phyloP scores from a whole-genome alignment of 2,888 invertebrate genomes.

The Serripes groenlandicus region DNA sequence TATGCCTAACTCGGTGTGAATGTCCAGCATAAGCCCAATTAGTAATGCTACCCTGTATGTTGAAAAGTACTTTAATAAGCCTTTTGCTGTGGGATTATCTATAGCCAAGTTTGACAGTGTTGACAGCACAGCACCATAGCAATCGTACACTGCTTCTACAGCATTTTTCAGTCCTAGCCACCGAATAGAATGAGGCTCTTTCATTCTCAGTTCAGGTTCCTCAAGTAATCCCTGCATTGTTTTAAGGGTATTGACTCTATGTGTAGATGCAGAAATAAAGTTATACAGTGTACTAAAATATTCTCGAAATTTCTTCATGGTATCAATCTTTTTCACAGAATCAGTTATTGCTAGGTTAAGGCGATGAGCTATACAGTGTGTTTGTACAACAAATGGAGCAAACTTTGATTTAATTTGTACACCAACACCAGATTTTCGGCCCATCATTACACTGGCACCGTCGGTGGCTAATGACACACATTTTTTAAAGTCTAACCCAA shows the following conservation, averaged over 20 bases:
- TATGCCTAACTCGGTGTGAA: conserved; percentile 44
- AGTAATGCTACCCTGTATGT: conserved; percentile 46
- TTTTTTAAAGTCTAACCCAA: conserved; percentile 17
- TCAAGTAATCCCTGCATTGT: conserved; percentile 53
- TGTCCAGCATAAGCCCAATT: conserved; percentile 53
- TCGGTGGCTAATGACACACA: conserved; percentile 56
- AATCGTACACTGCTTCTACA: conserved; percentile 57
- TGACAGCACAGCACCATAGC: conserved; percentile 45
- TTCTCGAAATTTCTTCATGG: conserved; percentile 50
- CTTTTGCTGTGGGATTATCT: conserved; percentile 43
- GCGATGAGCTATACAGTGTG: conserved; percentile 56
- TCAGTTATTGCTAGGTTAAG: conserved; percentile 57
- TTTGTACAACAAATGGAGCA: conserved; percentile 53
- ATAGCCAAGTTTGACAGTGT: conserved; percentile 55
- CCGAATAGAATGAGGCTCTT: conserved; percentile 56
- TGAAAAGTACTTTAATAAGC: conserved; percentile 48
- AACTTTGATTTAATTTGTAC: conserved; percentile 42
- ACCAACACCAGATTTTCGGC: conserved; percentile 47
- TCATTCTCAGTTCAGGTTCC: conserved; percentile 56
- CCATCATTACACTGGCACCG: conserved; percentile 58
- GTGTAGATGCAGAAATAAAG: conserved; percentile 55
- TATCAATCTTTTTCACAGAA: conserved; percentile 51
- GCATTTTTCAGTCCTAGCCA: conserved; percentile 62
- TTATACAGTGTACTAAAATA: conserved; percentile 56
- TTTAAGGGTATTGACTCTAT: conserved; percentile 39